These are phyloP conservation scores for Trileptium ribeirensis DNA, from an alignment of 2,888 invertebrate species.

Conservation along the genomic window DNA sequence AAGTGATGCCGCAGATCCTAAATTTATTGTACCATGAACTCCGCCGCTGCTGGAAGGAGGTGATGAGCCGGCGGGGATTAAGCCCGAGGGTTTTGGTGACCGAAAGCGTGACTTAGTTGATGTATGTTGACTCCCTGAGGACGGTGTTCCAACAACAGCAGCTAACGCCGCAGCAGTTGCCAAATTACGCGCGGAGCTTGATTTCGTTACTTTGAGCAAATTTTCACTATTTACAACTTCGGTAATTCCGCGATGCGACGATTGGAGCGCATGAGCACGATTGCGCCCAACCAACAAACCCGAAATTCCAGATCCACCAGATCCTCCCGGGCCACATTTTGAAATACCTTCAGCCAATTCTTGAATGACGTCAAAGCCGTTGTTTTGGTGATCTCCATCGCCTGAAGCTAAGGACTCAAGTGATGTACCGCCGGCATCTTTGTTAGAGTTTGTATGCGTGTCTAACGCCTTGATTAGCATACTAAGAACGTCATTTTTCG, in stretches of 20 bases:
- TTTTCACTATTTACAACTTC: too few species aligned
- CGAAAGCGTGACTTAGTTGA: not conserved
- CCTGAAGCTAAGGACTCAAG: not conserved
- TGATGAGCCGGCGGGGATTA: too few species aligned
- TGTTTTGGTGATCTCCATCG: not conserved
- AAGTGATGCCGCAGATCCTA: too few species aligned
- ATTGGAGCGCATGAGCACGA: too few species aligned
- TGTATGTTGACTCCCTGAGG: not conserved
- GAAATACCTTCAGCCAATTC: too few species aligned
- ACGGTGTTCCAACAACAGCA: not conserved
- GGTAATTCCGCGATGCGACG: too few species aligned
- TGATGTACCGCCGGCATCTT: not conserved
- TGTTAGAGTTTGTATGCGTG: not conserved
- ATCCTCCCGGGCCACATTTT: too few species aligned
- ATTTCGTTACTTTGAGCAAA: not conserved
- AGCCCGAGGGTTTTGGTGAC: not conserved
- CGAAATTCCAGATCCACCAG: too few species aligned
- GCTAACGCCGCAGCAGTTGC: not conserved
- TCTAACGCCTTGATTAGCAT: not conserved
- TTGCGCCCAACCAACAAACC: not conserved
- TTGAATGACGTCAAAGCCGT: too few species aligned
- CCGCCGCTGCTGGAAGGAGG: too few species aligned
- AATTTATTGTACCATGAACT: too few species aligned
- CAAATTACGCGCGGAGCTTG: not conserved
- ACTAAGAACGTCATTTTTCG: not conserved